Conservation (phyloP, 2,888 invertebrate genomes). For the Galeopsomyia nigrocyanea region DNA sequence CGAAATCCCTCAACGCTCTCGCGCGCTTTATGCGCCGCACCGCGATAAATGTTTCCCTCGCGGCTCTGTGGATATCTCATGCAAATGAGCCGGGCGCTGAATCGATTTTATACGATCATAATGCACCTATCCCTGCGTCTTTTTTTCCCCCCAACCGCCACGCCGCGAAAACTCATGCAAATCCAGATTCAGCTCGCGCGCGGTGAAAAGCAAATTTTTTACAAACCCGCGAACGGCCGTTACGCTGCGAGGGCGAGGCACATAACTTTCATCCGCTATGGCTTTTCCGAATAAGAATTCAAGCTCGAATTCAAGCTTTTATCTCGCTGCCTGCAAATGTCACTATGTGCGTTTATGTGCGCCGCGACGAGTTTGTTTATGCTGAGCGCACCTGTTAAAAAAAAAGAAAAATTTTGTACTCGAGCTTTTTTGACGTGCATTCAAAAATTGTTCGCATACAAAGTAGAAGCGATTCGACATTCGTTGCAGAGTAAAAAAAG, state of each 20-base stretch:
- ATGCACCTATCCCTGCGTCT: conserved; percentile 14
- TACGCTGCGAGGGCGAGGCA: conserved; percentile 1
- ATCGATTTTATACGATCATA: conserved; percentile 42
- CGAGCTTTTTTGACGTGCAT: too few relatives aligned
- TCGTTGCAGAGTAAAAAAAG: too few relatives aligned
- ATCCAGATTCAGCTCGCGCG: conserved; percentile 33
- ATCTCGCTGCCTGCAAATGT: conserved; percentile 8
- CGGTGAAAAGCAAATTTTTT: conserved; percentile 44
- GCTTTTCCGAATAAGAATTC: conserved; percentile 3
- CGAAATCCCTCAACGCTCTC: background rate
- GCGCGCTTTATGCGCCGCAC: background rate
- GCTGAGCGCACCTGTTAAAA: too few relatives aligned
- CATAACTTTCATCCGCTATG: conserved; percentile 6
- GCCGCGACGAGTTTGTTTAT: too few relatives aligned
- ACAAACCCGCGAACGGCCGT: background rate
- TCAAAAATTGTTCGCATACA: too few relatives aligned
- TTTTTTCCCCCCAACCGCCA: background rate
- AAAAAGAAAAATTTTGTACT: too few relatives aligned
- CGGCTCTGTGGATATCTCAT: conserved; percentile 5
- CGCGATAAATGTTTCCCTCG: conserved; percentile 16
- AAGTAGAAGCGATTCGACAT: too few relatives aligned
- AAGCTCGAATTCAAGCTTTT: background rate
- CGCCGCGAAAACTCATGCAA: conserved; percentile 35
- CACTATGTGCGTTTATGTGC: conserved; percentile 16
- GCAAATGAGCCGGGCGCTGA: conserved; percentile 38